phyloP scores from a whole-genome alignment of 2,888 invertebrate species.

The Magallana nippona region DNA sequence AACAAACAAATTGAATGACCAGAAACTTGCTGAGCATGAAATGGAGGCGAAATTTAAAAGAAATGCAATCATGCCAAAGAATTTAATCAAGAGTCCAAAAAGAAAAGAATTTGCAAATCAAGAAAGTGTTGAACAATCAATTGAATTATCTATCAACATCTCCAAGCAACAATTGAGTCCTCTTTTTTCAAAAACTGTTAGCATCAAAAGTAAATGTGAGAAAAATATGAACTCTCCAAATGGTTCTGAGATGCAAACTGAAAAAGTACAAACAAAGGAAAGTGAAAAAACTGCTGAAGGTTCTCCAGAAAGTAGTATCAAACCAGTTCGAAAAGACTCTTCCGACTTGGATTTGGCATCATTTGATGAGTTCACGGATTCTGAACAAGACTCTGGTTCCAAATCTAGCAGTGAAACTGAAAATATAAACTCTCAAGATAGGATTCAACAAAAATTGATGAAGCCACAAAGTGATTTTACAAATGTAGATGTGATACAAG shows the following conservation, averaged over 20 bases:
- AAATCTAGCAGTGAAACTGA: background rate
- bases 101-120: background rate
- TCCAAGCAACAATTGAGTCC: background rate
- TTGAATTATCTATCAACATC: conserved; percentile 9
- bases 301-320: background rate
- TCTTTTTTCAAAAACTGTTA: too few species aligned
- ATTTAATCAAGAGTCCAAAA: background rate
- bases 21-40: too few species aligned
- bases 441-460: background rate
- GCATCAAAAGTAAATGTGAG: too few species aligned
- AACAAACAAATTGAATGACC: too few species aligned
- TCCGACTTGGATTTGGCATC: background rate
- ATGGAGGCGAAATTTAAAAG: background rate
- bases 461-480: background rate
- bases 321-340: background rate
- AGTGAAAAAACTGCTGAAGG: background rate
- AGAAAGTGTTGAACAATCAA: background rate
- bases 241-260: background rate
- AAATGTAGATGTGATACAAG: background rate
- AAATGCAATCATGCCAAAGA: background rate
- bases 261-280: background rate
- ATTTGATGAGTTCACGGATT: conserved; percentile 16
- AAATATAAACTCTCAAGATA: background rate
- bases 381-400: background rate
- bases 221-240: background rate